phyloP scores from a whole-genome alignment of 2,888 invertebrate genomes.

The Chamaedrilus cognettii region DNA sequence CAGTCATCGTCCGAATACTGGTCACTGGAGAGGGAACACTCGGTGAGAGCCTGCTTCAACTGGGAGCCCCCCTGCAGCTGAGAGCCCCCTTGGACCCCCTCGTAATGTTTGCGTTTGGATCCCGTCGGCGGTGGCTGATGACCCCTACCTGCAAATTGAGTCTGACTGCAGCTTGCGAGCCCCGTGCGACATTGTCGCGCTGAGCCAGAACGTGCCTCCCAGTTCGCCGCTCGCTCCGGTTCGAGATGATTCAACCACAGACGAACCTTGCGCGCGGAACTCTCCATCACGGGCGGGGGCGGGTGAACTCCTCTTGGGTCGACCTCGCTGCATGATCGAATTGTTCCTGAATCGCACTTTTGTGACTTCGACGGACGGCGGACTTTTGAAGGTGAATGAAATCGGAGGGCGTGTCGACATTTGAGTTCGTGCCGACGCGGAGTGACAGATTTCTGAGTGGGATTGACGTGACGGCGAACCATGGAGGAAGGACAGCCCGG shows the following conservation, averaged over 20 bases:
- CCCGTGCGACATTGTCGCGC: no score
- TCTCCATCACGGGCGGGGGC: neutral
- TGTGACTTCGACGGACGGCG: no score
- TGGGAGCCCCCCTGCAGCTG: neutral
- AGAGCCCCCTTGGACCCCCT: no score
- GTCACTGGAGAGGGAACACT: conserved; percentile 1
- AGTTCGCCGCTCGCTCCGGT: neutral
- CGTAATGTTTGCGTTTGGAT: neutral
- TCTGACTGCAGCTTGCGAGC: no score
- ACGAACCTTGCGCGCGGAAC: conserved; percentile 12
- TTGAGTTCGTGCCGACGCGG: neutral
- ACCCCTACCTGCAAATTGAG: no score
- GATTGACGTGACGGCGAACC: neutral
- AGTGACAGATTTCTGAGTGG: neutral
- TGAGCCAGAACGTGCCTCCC: no score
- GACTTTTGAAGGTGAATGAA: neutral
- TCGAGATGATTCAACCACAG: conserved; percentile 6
- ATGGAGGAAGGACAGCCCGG: no score
- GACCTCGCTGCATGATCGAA: neutral
- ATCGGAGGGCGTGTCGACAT: neutral
- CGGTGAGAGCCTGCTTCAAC: neutral
- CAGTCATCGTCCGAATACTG: conserved; percentile 3
- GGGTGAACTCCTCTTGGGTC: neutral
- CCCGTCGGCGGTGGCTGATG: no score
- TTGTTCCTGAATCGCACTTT: neutral